A percentile compares a stretch with the other conserved stretches of the same genome.
These are phyloP conservation scores for Pachyuromys duprasi DNA, from an alignment of 2,797 vertebrate species.

Conservation along the genomic window DNA sequence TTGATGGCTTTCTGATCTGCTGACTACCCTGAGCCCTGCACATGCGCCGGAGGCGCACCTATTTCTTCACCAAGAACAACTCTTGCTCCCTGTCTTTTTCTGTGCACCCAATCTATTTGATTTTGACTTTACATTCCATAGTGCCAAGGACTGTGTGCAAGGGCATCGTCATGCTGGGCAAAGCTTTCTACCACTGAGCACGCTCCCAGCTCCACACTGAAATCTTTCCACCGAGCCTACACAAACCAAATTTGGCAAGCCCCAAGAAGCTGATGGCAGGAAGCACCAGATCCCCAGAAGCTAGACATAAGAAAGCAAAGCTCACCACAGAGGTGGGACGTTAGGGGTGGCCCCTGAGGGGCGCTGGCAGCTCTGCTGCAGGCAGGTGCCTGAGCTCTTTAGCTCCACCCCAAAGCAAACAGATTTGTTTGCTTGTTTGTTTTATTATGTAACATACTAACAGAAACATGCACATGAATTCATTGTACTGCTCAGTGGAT, in stretches of 20 bases:
- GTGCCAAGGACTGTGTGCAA: not conserved
- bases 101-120: not conserved
- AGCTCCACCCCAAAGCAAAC: not conserved
- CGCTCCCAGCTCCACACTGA: not conserved
- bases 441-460: not conserved
- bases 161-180: too few relatives aligned
- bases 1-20: not conserved
- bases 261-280: not conserved
- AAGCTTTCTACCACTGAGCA: not conserved
- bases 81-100: not conserved
- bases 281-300: not conserved
- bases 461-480: not conserved
- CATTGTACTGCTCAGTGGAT: accelerated
- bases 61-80: not conserved
- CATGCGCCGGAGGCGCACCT: accelerated
- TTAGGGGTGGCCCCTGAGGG: not conserved
- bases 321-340: not conserved
- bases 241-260: not conserved
- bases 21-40: not conserved
- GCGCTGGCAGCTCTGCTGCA: not conserved
- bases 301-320: not conserved
- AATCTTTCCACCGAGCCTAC: not conserved
- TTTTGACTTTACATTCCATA: not conserved
- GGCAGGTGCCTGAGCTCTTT: not conserved
- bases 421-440: not conserved